Evolutionary conservation across 35 echinoderm and acorn worm genomes (phyloP), one percentile per base, ranked within the genome.

Genomic region (Ptychodera flava): DNA sequence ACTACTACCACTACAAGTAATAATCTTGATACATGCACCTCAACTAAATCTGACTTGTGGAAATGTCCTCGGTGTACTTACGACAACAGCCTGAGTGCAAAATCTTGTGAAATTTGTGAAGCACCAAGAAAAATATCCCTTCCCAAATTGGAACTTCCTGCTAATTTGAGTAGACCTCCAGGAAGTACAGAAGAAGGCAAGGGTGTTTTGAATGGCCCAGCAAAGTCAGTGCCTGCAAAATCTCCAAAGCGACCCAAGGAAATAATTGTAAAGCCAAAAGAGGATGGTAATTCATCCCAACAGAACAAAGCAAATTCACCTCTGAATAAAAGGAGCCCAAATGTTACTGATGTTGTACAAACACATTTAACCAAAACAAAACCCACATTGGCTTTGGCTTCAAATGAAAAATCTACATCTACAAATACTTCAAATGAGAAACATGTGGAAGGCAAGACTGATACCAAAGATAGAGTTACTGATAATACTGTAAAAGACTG

Each of bases 41-140:
- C 78, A 30, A 31, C 64, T 28, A 89, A 86, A 79, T 36, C 38
- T 77, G 64, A 81, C 32, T 81, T n/a, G 16, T 91, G 89, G 89
- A 76, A 35, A 31, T 91, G 89, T 52, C 35, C 38, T 34, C 78
- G 35, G 33, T 91, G 84, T 82, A 91, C 89, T 33, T 77, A 64
- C 22, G 36, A 81, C 64, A 91, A 91, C 45, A 22, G 64, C 33
- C 30, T 36, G 0, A 78, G 86, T 30, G 16, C 84, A 53, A 86
- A 53, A 14, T 31, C 75, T 27, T 91, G 89, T 81, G 78, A 79
- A 14, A 79, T 86, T 30, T 91, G 89, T 81, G 79, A 86, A 33
- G 86, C 29, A 27, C 76, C 38, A 87, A 35, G 77, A 10, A 87
- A 78, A 78, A 31, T 27, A n/a, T 78, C 31, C 10, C 32, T 29